A percentile compares a stretch with the other conserved stretches of the same genome.
Conservation (phyloP, 2,888 invertebrate genomes). For the Neoaliturus tenellus region DNA sequence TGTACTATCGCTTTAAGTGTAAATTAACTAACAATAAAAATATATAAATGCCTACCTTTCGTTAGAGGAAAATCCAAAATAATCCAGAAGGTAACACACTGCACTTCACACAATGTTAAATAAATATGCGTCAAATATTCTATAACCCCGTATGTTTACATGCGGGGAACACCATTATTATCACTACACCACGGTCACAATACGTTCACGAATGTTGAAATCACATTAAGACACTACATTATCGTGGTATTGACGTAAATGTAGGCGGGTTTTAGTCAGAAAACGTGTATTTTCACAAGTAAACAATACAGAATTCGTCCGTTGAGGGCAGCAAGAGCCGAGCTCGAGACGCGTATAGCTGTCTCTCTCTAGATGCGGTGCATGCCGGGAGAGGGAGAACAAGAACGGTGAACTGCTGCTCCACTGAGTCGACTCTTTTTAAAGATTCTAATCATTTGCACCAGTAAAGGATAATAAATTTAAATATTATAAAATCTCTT, state of each 20-base stretch:
- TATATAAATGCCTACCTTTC: background rate
- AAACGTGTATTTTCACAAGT: conserved; percentile 10
- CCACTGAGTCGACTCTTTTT: background rate
- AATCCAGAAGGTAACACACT: background rate
- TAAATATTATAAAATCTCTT: too few species aligned
- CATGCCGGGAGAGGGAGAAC: background rate
- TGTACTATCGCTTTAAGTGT: background rate
- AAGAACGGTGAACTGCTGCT: too few species aligned
- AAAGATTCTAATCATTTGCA: background rate
- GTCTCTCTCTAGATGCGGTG: background rate
- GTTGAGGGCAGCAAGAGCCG: background rate
- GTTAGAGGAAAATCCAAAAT: background rate
- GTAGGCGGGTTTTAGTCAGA: background rate
- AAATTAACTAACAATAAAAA: background rate
- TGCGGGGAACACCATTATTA: background rate
- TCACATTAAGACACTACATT: background rate
- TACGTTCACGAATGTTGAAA: background rate
- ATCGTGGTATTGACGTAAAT: background rate
- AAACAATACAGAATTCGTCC: conserved; percentile 4
- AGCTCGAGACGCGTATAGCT: background rate
- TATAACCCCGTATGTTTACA: conserved; percentile 7
- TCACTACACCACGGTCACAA: background rate
- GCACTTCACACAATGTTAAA: background rate
- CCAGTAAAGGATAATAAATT: too few species aligned
- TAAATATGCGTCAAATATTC: background rate